These are phyloP conservation scores for Orussus abietinus DNA, from an alignment of 1,140 invertebrate species.

Conservation along the genomic window DNA sequence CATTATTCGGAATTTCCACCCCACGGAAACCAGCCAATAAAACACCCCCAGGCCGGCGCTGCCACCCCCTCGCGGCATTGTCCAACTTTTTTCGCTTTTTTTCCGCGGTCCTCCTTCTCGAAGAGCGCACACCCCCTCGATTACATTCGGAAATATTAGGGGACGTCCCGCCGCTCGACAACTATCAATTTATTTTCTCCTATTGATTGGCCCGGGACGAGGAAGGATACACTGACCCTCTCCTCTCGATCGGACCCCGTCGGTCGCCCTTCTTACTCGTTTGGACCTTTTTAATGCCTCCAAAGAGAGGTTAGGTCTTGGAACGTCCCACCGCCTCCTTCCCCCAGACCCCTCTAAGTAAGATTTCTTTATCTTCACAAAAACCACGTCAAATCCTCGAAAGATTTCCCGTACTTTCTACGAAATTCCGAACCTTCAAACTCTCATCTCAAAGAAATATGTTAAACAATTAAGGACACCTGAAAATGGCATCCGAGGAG, in stretches of 20 bases:
- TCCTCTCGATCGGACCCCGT: slow-evolving; percentile 14
- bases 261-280: no score
- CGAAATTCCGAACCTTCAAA: no score
- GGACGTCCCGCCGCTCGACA: slow-evolving; percentile 52
- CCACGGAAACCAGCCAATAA: slow-evolving; percentile 50
- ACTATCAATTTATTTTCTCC: slow-evolving; percentile 53
- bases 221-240: slow-evolving; percentile 27
- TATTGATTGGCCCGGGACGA: slow-evolving; percentile 37
- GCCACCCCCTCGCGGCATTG: slow-evolving; percentile 38
- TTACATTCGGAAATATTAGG: slow-evolving; percentile 57
- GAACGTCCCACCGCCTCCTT: no score
- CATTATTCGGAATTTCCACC: slow-evolving; percentile 41
- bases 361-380: no score
- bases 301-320: no score
- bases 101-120: slow-evolving; percentile 9
- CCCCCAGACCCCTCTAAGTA: no score
- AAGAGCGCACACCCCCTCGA: slow-evolving; percentile 49
- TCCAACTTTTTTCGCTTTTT: slow-evolving; percentile 41
- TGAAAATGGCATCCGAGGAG: no score
- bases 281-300: no score
- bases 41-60: slow-evolving; percentile 39
- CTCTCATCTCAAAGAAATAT: no score
- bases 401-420: no score
- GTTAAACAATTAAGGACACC: no score
- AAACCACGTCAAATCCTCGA: no score